Conservation (phyloP, 2,888 invertebrate species). For the Luperina nickerlii region DNA sequence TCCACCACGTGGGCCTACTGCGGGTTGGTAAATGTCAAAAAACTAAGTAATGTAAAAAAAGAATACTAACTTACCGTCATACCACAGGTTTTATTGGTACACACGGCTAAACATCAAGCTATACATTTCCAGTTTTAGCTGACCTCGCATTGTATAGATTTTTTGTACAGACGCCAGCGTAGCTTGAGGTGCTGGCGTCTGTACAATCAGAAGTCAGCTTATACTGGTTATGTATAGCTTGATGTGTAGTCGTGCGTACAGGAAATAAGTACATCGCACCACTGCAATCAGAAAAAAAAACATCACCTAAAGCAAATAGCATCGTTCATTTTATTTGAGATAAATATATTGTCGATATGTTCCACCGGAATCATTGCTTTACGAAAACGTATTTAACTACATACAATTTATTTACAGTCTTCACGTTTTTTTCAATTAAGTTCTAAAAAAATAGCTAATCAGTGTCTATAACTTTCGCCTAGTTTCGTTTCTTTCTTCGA, state of each 20-base stretch:
- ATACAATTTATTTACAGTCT: slow-evolving; percentile 88
- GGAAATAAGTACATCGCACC: neutral
- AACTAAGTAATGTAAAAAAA: neutral
- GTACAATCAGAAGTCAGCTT: no score
- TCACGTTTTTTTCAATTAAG: slow-evolving; percentile 77
- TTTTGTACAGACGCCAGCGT: no score
- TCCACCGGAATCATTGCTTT: slow-evolving; percentile 84
- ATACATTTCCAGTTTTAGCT: no score
- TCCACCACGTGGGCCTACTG: neutral
- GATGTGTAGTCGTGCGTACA: neutral
- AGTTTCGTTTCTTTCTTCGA: slow-evolving; percentile 80
- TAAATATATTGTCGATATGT: slow-evolving; percentile 87
- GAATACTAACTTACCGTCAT: neutral
- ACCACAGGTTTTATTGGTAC: neutral
- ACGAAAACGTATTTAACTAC: slow-evolving; percentile 74
- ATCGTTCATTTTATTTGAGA: slow-evolving; percentile 60
- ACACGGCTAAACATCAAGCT: no score
- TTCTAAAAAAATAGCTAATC: slow-evolving; percentile 62
- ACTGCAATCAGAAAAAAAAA: slow-evolving; percentile 37
- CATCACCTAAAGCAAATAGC: slow-evolving; percentile 44
- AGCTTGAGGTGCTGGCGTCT: no score
- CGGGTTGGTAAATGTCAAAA: neutral
- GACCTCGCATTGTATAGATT: no score
- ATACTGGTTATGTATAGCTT: no score
- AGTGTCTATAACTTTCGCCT: slow-evolving; percentile 80